These are phyloP conservation scores for Phyto melanocephala DNA, from an alignment of 2,888 invertebrate genomes.

Conservation along the genomic window DNA sequence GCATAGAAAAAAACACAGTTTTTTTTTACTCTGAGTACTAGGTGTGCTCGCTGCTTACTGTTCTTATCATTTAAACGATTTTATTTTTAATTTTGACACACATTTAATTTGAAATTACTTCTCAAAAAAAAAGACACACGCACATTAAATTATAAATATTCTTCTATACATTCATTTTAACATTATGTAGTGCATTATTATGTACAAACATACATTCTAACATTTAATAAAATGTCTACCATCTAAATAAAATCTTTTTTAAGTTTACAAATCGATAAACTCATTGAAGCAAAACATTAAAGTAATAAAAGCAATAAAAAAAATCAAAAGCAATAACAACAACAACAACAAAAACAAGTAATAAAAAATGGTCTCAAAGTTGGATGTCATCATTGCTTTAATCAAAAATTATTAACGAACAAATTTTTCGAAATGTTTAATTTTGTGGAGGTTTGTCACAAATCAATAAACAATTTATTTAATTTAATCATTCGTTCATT, in stretches of 20 bases:
- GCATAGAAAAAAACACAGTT: too few relatives aligned
- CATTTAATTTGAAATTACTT: not conserved
- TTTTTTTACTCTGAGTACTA: not conserved
- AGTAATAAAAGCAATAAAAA: conserved; percentile 7
- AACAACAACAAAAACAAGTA: too few relatives aligned
- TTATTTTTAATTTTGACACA: conserved; percentile 45
- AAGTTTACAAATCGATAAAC: conserved; percentile 38
- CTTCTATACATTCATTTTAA: too few relatives aligned
- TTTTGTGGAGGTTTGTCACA: conserved; percentile 60
- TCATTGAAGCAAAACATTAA: conserved; percentile 44
- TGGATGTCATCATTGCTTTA: conserved; percentile 55
- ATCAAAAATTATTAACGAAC: conserved; percentile 57
- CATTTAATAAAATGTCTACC: not conserved
- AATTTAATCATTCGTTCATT: conserved; percentile 60
- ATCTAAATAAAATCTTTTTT: not conserved
- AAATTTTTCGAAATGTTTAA: conserved; percentile 26
- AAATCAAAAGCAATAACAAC: too few relatives aligned
- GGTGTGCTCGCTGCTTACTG: conserved; percentile 23
- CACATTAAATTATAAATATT: too few relatives aligned
- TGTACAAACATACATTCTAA: not conserved
- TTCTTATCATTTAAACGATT: conserved; percentile 1
- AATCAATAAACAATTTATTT: conserved; percentile 65
- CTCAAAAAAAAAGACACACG: not conserved
- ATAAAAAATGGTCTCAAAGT: conserved; percentile 17
- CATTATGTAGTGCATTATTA: not conserved